Evolutionary conservation across 2,888 invertebrate species (phyloP).

Genomic region (Drosophila hamatofila): DNA sequence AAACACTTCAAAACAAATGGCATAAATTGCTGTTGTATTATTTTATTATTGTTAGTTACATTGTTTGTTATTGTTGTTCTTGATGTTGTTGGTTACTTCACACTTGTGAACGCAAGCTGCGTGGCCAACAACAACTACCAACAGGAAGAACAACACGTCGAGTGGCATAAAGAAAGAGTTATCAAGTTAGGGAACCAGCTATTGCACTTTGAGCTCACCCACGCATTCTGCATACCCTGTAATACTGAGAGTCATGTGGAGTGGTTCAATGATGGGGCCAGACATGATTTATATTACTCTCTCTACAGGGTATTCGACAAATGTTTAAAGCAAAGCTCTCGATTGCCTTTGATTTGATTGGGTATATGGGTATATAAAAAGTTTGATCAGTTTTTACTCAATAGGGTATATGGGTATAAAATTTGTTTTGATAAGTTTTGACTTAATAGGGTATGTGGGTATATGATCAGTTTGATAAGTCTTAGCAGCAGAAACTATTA

Average conservation of each 20-base stretch:
- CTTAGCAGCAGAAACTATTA: neutral
- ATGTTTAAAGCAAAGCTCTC: too few relatives aligned
- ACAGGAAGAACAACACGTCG: neutral
- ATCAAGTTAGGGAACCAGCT: neutral
- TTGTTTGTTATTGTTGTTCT: constrained; percentile 4
- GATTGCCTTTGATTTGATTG: neutral
- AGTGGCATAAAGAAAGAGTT: neutral
- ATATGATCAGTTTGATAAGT: neutral
- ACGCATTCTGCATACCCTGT: constrained; percentile 1
- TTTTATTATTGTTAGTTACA: constrained; percentile 2
- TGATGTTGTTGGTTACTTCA: neutral
- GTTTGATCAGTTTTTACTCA: too few relatives aligned
- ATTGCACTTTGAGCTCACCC: neutral
- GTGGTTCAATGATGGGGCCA: too few relatives aligned
- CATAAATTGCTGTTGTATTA: constrained; percentile 23
- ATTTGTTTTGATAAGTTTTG: too few relatives aligned
- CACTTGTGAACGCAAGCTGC: neutral
- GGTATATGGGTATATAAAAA: too few relatives aligned
- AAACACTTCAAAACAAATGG: constrained; percentile 31
- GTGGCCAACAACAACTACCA: neutral
- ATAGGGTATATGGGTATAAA: too few relatives aligned
- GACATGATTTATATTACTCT: neutral
- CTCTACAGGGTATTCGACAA: neutral
- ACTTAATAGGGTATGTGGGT: neutral
- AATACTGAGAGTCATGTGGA: neutral